phyloP scores from a whole-genome alignment of 2,113 vertebrate genomes.

The Podarcis muralis region DNA sequence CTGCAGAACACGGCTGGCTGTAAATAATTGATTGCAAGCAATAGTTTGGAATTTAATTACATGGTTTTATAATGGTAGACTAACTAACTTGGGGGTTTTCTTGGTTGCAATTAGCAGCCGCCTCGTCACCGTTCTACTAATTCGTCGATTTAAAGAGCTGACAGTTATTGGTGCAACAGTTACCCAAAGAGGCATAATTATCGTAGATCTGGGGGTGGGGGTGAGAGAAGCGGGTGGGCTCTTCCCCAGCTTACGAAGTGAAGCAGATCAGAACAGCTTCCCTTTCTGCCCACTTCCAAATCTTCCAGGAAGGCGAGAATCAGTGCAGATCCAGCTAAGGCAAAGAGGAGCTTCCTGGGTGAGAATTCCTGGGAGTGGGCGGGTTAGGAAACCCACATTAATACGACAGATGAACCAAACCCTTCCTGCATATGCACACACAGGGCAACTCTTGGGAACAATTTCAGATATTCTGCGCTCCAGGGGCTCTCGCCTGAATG shows the following conservation, averaged over 20 bases:
- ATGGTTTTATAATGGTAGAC: neutral
- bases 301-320: neutral
- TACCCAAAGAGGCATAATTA: neutral
- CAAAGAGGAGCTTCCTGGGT: neutral
- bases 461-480: too few species aligned
- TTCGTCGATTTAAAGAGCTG: neutral
- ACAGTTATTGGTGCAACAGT: neutral
- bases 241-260: neutral
- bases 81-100: neutral
- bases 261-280: neutral
- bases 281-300: neutral
- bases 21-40: neutral
- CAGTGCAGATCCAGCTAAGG: neutral
- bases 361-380: too few species aligned
- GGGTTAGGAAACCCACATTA: neutral
- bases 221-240: neutral
- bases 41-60: slow-evolving; percentile 11
- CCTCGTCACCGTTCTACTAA: neutral
- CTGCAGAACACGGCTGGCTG: neutral
- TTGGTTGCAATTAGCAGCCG: neutral
- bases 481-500: too few species aligned
- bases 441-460: neutral
- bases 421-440: neutral
- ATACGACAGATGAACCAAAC: neutral
- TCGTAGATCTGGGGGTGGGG: neutral